Percentiles rank a stretch among this genome's conserved stretches.
These are phyloP conservation scores for Bombycilla garrulus DNA, from an alignment of 2,113 vertebrate genomes.

Conservation along the genomic window DNA sequence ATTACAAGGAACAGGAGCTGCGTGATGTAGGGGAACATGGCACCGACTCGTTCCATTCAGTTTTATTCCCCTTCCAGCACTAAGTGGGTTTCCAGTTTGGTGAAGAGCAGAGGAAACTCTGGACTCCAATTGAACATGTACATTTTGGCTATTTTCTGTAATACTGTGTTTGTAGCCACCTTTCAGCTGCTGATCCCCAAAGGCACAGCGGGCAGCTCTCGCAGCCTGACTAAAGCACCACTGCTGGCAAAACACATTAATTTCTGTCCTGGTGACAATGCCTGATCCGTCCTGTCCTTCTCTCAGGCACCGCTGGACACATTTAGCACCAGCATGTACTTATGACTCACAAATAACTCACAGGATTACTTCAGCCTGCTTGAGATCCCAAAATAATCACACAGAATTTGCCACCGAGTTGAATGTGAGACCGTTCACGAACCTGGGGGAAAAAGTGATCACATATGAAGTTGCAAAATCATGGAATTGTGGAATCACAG, in stretches of 20 bases:
- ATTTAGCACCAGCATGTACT: conserved; percentile 10
- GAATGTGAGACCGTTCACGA: not conserved
- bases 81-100: not conserved
- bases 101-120: not conserved
- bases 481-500: fast-evolving
- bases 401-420: not conserved
- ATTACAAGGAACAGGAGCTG: not conserved
- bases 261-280: not conserved
- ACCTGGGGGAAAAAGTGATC: not conserved
- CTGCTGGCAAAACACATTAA: not conserved
- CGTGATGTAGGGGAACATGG: not conserved
- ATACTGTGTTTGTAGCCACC: not conserved
- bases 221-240: not conserved
- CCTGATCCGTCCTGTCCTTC: conserved; percentile 1
- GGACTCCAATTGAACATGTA: not conserved
- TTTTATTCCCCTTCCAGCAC: not conserved
- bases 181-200: not conserved
- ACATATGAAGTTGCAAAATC: not conserved
- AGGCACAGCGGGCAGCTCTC: not conserved
- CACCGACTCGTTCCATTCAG: not conserved
- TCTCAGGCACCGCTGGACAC: conserved; percentile 8
- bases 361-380: conserved; percentile 16
- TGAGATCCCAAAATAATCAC: not conserved
- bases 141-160: not conserved
- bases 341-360: conserved; percentile 30